Base-by-base conservation (phyloP, 2,888 invertebrate species). In the Volucella inanis region DNA sequence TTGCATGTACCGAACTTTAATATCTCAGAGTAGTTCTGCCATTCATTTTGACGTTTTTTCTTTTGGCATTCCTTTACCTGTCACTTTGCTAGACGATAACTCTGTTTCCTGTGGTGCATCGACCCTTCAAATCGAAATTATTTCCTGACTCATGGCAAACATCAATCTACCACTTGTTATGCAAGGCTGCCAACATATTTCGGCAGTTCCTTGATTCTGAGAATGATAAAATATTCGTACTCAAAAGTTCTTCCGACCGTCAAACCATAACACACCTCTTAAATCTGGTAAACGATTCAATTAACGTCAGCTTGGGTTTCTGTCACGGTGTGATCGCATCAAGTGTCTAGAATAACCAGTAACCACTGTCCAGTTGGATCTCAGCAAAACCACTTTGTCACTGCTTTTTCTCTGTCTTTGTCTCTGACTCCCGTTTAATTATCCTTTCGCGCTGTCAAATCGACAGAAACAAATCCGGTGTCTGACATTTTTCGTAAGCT, bases 381-480 rank as follows among this genome's bases (percentile, higher is more conserved):
- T 43, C 45, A 31, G 59, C 14, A 62, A 62, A 15, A 64, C 64
- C 47, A 82, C 76, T 76, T 81, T 81, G 80, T 81, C 71, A 59
- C 41, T 71, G 10, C 22, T 43, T 62, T 22, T 22, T 22, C 18
- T 31, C 31, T 31, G 0, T 31, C 0, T 31, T 2, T 31, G 6
- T 31, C 31, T 31, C 31, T 61, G 47, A 43, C 50, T 59, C 54
- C 50, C 38, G 3, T 55, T 77, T 67, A 72, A 78, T 67, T 82
- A 67, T 49, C 55, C 71, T 78, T 67, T 78, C 57, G 22, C 22
- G 52, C 65, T 67, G 81, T 82, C 83, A 74, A 55, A 78, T 83
- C 15, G 22, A 18, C 59, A 12, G 43, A 15, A 59, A 49, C 10
- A 61, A 70, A 41, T 10, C 43, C 52, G 14, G 39, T 41, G 12